These are phyloP conservation scores for Paraplagusia blochii DNA, from an alignment of 2,113 vertebrate species.

Conservation along the genomic window DNA sequence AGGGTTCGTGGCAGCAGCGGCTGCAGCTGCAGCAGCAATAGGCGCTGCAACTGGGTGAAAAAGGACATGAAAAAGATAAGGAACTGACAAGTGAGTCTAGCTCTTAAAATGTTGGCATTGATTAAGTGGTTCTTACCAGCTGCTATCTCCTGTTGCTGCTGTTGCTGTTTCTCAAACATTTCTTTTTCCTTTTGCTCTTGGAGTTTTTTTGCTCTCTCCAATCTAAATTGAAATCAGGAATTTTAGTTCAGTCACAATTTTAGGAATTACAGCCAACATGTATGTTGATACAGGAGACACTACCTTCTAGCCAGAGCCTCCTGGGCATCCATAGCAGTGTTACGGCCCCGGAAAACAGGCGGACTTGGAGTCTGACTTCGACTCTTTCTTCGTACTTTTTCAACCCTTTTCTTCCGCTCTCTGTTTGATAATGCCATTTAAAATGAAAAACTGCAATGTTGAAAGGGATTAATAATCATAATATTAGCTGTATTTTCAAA, in stretches of 20 bases:
- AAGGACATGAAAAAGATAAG: conserved; percentile 9
- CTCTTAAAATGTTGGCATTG: neutral
- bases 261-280: too few relatives aligned
- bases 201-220: conserved; percentile 96
- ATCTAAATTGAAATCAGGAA: conserved; percentile 64
- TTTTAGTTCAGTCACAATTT: neutral
- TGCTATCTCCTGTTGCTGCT: conserved; percentile 89
- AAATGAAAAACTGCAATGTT: conserved; percentile 21
- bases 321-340: conserved; percentile 98
- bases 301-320: conserved; percentile 95
- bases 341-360: conserved; percentile 87
- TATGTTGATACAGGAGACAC: neutral
- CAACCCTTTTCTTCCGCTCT: conserved; percentile 88
- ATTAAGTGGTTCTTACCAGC: conserved; percentile 74
- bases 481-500: conserved; percentile 7
- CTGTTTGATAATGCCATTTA: conserved; percentile 70
- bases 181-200: conserved; percentile 98
- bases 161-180: conserved; percentile 88
- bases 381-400: conserved; percentile 88
- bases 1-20: conserved; percentile 74
- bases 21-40: conserved; percentile 45
- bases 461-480: conserved; percentile 26
- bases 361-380: conserved; percentile 85
- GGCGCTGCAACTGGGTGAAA: conserved; percentile 51
- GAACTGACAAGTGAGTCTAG: neutral